A percentile compares a stretch with the other conserved stretches of the same genome.
phyloP scores from a whole-genome alignment of 2,888 invertebrate species.

The Mellilla xanthometata region DNA sequence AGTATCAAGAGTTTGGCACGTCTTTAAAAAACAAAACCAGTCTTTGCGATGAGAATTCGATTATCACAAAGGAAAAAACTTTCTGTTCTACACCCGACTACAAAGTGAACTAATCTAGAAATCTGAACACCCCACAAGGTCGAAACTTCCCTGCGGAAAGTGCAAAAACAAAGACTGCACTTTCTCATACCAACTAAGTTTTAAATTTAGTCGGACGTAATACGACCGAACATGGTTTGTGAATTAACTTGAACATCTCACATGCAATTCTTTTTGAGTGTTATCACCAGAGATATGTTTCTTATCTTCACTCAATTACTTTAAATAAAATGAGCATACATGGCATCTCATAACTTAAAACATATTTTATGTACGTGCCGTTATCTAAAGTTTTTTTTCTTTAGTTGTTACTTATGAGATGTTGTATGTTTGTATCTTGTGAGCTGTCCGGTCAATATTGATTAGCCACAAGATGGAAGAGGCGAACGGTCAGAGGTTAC shows the following conservation, averaged over 20 bases:
- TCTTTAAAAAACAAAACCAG: slow-evolving; percentile 25
- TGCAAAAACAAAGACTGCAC: slow-evolving; percentile 46
- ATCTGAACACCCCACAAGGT: slow-evolving; percentile 56
- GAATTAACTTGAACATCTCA: slow-evolving; percentile 47
- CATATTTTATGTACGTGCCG: slow-evolving; percentile 32
- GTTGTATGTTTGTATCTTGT: slow-evolving; percentile 43
- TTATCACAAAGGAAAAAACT: slow-evolving; percentile 55
- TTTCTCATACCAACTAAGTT: slow-evolving; percentile 45
- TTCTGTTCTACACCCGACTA: slow-evolving; percentile 48
- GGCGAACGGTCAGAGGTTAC: slow-evolving; percentile 33
- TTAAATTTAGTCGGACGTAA: slow-evolving; percentile 46
- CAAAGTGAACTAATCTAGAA: slow-evolving; percentile 63
- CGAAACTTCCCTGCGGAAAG: slow-evolving; percentile 51
- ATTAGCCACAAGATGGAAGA: slow-evolving; percentile 35
- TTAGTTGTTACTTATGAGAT: slow-evolving; percentile 49
- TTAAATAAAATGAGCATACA: slow-evolving; percentile 58
- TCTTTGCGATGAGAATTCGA: slow-evolving; percentile 41
- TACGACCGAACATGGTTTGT: slow-evolving; percentile 45
- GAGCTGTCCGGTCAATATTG: slow-evolving; percentile 42
- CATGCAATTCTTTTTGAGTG: slow-evolving; percentile 48
- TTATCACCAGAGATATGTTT: slow-evolving; percentile 47
- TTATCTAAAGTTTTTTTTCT: slow-evolving; percentile 55
- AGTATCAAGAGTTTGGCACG: too few species aligned
- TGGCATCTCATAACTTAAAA: slow-evolving; percentile 43
- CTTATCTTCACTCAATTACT: slow-evolving; percentile 64